Percentiles rank a stretch among this genome's conserved stretches.
These are phyloP conservation scores for Cephalopholis sonnerati DNA, from an alignment of 2,113 vertebrate species.

Conservation along the genomic window DNA sequence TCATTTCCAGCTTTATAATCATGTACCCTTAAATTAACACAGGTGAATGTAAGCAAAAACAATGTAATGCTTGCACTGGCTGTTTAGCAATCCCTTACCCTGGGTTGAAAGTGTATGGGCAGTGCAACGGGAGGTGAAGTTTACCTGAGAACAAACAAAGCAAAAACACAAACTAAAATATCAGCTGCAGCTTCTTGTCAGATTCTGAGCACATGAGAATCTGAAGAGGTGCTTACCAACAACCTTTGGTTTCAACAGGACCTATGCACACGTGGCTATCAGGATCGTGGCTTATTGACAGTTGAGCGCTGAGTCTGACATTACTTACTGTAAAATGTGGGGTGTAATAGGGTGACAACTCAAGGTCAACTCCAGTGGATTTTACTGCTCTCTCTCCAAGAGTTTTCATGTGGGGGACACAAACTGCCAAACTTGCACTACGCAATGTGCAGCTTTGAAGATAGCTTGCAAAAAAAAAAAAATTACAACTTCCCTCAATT, in stretches of 20 bases:
- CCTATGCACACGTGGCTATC: constrained; percentile 1
- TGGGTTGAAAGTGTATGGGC: background rate
- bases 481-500: constrained; percentile 9
- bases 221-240: background rate
- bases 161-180: background rate
- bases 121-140: constrained; percentile 18
- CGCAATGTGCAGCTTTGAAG: constrained; percentile 51
- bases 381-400: constrained; percentile 12
- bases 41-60: constrained; percentile 44
- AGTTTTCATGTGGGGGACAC: constrained; percentile 27
- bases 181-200: background rate
- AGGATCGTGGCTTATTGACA: constrained; percentile 33
- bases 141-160: constrained; percentile 10
- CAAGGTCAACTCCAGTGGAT: constrained; percentile 46
- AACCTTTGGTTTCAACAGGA: constrained; percentile 20
- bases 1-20: constrained; percentile 52
- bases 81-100: constrained; percentile 16
- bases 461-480: constrained; percentile 36
- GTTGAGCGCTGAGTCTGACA: constrained; percentile 2
- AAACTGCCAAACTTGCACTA: constrained; percentile 2
- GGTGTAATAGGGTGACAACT: constrained; percentile 29
- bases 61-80: constrained; percentile 34
- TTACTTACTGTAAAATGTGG: constrained; percentile 10
- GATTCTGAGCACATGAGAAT: constrained; percentile 7
- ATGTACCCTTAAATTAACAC: constrained; percentile 46